A percentile compares a stretch with the other conserved stretches of the same genome.
Evolutionary conservation across 2,797 vertebrate species (phyloP).

Genomic region (Zalophus californianus): DNA sequence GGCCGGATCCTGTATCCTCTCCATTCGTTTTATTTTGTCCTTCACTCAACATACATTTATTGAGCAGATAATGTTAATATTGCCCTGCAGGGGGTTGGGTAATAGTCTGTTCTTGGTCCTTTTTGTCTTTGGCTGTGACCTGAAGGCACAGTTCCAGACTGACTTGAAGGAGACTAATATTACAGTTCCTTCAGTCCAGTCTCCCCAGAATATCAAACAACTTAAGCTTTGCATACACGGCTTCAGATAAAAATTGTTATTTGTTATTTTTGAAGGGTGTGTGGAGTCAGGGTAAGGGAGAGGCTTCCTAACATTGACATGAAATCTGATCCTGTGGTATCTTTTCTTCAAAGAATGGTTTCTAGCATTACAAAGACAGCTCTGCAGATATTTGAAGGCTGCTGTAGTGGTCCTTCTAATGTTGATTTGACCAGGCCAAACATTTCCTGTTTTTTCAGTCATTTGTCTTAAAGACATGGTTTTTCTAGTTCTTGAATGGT

Average conservation of each 20-base stretch:
- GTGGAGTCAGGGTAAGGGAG: background rate
- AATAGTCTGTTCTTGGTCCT: background rate
- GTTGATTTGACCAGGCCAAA: constrained; percentile 11
- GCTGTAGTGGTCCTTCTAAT: background rate
- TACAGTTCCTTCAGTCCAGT: background rate
- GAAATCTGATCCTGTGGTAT: constrained; percentile 44
- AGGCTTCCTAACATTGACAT: constrained; percentile 62
- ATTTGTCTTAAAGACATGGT: constrained; percentile 11
- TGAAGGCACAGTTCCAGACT: background rate
- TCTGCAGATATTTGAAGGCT: constrained; percentile 31
- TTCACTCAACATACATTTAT: background rate
- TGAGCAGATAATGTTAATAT: background rate
- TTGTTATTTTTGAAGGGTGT: constrained; percentile 67
- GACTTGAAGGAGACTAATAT: constrained; percentile 16
- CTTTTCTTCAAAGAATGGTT: constrained; percentile 51
- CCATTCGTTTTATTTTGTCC: background rate
- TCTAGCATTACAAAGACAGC: constrained; percentile 55
- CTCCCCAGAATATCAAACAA: constrained; percentile 3
- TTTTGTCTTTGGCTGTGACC: background rate
- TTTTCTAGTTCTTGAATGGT: constrained; percentile 31
- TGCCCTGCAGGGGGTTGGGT: background rate
- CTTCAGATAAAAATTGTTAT: constrained; percentile 41
- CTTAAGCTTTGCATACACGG: background rate
- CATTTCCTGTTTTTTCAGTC: constrained; percentile 61
- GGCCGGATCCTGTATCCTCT: background rate